Evolutionary conservation across 1,140 invertebrate species (phyloP).

Genomic region (Oscheius sp.): DNA sequence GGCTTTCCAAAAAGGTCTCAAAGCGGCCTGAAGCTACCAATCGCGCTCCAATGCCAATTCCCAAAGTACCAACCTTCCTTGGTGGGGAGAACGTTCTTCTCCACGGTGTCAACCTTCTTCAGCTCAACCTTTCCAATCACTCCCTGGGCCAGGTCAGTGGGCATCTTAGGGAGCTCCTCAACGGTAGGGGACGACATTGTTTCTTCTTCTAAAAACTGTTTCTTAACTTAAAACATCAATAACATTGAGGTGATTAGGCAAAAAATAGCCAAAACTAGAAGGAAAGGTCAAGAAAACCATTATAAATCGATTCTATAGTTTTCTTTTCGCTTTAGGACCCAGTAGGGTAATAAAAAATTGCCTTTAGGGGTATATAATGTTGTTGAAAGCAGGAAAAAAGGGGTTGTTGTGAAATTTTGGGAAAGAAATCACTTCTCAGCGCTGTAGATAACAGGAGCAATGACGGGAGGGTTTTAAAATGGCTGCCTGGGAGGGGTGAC

Average conservation of each 20-base stretch:
- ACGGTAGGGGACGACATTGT: constrained; percentile 26
- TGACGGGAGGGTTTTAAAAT: too few species aligned
- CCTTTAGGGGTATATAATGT: too few species aligned
- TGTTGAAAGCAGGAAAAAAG: too few species aligned
- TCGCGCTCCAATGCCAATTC: not conserved
- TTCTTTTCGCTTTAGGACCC: not conserved
- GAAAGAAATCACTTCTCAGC: too few species aligned
- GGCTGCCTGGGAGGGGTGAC: too few species aligned
- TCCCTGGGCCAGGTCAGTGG: constrained; percentile 34
- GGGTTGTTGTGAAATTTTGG: too few species aligned
- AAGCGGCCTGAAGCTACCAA: too few species aligned
- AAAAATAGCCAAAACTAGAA: not conserved
- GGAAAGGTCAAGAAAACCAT: not conserved
- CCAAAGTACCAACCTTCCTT: constrained; percentile 38
- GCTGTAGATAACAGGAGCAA: too few species aligned
- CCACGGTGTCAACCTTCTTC: constrained; percentile 56
- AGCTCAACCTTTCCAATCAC: constrained; percentile 47
- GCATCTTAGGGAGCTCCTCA: constrained; percentile 37
- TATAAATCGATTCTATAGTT: not conserved
- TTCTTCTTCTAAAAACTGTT: not conserved
- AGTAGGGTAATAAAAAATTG: too few species aligned
- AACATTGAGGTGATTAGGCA: not conserved
- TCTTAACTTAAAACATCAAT: not conserved
- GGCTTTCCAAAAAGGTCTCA: not conserved
- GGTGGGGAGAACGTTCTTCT: constrained; percentile 60